phyloP scores from a whole-genome alignment of 92 coral and sea anemone species.

The Blastomussa wellsi region DNA sequence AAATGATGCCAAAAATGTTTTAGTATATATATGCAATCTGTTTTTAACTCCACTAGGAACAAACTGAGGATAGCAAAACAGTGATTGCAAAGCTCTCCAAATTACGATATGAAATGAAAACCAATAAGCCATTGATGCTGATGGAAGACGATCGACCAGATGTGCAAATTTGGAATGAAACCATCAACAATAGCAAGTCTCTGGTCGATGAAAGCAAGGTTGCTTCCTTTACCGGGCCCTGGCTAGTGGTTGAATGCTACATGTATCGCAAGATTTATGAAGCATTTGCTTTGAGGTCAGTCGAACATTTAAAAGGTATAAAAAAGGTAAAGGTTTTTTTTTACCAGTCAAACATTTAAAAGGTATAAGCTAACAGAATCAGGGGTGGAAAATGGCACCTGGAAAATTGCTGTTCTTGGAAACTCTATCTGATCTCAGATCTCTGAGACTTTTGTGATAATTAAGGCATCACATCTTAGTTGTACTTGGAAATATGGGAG shows the following conservation, averaged over 20 bases:
- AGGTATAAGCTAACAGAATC: neutral
- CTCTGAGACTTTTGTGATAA: too few relatives aligned
- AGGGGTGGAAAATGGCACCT: neutral
- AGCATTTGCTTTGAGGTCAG: constrained; percentile 80
- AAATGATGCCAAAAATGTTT: neutral
- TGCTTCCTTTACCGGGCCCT: constrained; percentile 84
- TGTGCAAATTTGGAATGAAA: constrained; percentile 75
- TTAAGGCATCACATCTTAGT: too few relatives aligned
- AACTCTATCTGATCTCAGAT: too few relatives aligned
- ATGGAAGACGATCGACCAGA: constrained; percentile 75
- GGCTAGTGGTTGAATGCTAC: constrained; percentile 87
- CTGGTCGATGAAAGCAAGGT: constrained; percentile 64
- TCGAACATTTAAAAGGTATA: neutral
- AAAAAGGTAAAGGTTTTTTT: too few relatives aligned
- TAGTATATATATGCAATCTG: neutral
- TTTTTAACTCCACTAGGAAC: constrained; percentile 49
- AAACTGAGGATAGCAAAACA: constrained; percentile 80
- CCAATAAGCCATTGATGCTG: constrained; percentile 67
- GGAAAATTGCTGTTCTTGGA: too few relatives aligned
- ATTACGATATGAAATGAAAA: constrained; percentile 84
- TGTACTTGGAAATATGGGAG: too few relatives aligned
- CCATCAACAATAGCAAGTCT: constrained; percentile 58
- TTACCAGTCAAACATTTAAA: neutral
- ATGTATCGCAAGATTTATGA: constrained; percentile 97
- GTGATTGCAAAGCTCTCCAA: constrained; percentile 82